Evolutionary conservation across 2,888 invertebrate species (phyloP), one percentile per base, ranked within the genome.

Genomic region (Amblyjoppa proteus): DNA sequence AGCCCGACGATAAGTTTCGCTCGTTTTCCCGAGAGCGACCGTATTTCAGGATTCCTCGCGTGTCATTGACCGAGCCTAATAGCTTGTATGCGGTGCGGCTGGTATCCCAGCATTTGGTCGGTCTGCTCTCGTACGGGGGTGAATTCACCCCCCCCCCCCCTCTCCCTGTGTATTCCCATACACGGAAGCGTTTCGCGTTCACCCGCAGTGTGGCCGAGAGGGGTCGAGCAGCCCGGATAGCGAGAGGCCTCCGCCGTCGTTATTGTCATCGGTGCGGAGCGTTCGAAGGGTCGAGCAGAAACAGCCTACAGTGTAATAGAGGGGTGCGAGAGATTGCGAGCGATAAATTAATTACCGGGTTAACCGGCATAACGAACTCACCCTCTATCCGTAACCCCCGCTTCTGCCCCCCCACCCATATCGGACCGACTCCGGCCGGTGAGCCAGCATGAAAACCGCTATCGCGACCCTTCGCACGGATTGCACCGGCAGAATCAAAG

Each of bases 361-460:
- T 89, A 90, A 90, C 89, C 88, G 88, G 89, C 87, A 89, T 89
- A 89, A 90, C 89, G 88, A 88, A 89, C 88, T 88, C 84, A 73
- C 84, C 81, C 85, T 70, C 51, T 79, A 49, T 20, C 41, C 45
- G n/a, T 51, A 31, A 20, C 51, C 25, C 38, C 28, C 58, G 51
- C 20, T 3, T 41, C 34, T 20, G 13, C 25, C 70, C 31, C 41
- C 51, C 51, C 2, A 31, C 78, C 56, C 58, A 45, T 34, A 53
- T 66, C 66, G 76, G 20, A 53, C 66, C 34, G 51, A 66, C 64
- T 66, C 13, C 20, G 49, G 51, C 51, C 74, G 31, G 25, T 41
- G 49, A 49, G 38, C 45, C 28, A 58, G 64, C 75, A 61, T 34
- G 71, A 45, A 61, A 73, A 74, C 71, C 31, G 41, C 71, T 20